Evolutionary conservation across 2,797 vertebrate species (phyloP).

Genomic region (Phrynocephalus guinanensis): DNA sequence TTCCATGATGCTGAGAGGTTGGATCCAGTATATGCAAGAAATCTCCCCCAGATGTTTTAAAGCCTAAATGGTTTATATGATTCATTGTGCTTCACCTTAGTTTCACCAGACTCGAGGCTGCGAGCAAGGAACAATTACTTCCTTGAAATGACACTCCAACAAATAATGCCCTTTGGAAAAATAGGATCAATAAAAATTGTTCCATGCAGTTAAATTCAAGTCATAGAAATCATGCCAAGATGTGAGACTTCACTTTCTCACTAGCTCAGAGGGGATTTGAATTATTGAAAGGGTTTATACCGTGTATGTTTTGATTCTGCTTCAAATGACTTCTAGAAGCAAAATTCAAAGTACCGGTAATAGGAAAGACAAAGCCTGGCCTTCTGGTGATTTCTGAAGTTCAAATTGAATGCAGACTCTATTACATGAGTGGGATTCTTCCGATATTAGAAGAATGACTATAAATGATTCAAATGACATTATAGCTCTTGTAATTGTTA

Average conservation of each 20-base stretch:
- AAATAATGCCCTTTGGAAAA: neutral
- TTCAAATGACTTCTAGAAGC: neutral
- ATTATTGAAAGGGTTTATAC: neutral
- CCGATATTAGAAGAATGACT: neutral
- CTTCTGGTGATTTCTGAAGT: neutral
- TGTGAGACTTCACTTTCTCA: neutral
- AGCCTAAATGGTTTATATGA: constrained; percentile 19
- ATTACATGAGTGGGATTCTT: neutral
- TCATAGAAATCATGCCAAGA: constrained; percentile 5
- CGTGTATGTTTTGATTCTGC: neutral
- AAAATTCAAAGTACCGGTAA: neutral
- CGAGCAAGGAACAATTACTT: constrained; percentile 27
- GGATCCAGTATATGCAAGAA: neutral
- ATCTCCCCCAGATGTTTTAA: constrained; percentile 3
- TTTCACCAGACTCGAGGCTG: constrained; percentile 6
- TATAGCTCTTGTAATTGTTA: neutral
- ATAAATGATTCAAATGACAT: neutral
- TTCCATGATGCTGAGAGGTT: neutral
- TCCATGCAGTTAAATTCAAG: constrained; percentile 1
- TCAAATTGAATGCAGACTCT: neutral
- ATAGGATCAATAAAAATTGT: constrained; percentile 23
- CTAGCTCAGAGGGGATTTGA: neutral
- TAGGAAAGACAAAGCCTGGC: neutral
- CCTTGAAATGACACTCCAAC: constrained; percentile 7
- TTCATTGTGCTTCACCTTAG: constrained; percentile 16